A percentile compares a stretch with the other conserved stretches of the same genome.
Evolutionary conservation across 2,113 vertebrate genomes (phyloP).

Genomic region (Lanius ludovicianus): DNA sequence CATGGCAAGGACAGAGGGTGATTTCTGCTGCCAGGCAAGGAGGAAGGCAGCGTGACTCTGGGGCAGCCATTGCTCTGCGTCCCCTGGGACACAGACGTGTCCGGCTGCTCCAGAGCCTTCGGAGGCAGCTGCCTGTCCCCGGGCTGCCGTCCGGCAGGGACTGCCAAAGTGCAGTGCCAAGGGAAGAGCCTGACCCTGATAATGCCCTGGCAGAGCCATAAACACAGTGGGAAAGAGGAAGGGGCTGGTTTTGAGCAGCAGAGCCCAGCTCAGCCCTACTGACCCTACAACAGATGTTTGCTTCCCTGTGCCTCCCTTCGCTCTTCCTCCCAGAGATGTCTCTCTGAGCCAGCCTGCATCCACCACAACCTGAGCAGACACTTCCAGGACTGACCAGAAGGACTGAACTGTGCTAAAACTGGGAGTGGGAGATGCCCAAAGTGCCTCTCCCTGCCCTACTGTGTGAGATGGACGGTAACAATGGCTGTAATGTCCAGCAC

Average conservation of each 20-base stretch:
- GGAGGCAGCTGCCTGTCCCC: not conserved
- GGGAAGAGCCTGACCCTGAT: not conserved
- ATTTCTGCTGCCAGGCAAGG: not conserved
- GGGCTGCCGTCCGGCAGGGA: not conserved
- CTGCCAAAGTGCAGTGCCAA: accelerated
- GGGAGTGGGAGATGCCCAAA: not conserved
- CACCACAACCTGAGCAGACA: not conserved
- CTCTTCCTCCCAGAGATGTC: not conserved
- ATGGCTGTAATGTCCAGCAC: accelerated
- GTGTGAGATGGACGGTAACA: accelerated
- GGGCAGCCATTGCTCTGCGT: not conserved
- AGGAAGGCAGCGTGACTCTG: not conserved
- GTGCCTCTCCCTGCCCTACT: not conserved
- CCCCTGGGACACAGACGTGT: accelerated
- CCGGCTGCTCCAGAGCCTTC: accelerated
- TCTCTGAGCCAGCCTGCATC: not conserved
- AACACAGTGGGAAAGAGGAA: not conserved
- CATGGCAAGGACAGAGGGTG: not conserved
- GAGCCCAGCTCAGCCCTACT: not conserved
- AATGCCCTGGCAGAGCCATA: not conserved
- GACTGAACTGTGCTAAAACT: not conserved
- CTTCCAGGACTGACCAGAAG: not conserved
- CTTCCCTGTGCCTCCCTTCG: accelerated
- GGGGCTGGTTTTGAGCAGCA: not conserved
- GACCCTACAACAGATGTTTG: accelerated